Conservation (phyloP, 2,113 vertebrate species). For the Tychaedon coryphoeus region DNA sequence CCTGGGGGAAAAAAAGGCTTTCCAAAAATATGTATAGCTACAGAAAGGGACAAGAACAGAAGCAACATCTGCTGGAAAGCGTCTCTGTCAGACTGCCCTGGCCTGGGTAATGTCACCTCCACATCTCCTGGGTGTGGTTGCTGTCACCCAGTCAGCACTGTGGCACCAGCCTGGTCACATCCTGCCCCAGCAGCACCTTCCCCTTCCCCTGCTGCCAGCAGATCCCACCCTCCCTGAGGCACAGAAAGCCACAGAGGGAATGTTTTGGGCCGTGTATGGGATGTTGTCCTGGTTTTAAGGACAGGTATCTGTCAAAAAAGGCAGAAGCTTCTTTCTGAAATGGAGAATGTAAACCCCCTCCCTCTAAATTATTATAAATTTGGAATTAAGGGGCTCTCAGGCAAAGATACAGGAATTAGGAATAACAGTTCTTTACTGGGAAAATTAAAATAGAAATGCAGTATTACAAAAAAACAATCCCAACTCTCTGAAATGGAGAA, state of each 20-base stretch:
- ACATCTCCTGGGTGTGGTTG: accelerated
- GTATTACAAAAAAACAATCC: too few species aligned
- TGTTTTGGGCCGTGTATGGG: too few species aligned
- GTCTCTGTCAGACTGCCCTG: background rate
- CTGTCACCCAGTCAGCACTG: background rate
- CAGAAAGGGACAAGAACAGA: background rate
- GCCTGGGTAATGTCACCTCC: background rate
- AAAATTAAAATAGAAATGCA: too few species aligned
- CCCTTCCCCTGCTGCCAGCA: background rate
- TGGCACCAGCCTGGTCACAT: background rate
- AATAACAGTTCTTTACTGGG: too few species aligned
- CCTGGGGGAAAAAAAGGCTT: accelerated
- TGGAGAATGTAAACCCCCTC: too few species aligned
- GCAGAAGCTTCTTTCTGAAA: too few species aligned
- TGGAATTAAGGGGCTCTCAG: too few species aligned
- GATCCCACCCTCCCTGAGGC: accelerated
- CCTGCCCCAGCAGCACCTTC: accelerated
- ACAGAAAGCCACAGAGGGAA: background rate
- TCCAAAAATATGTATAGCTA: background rate
- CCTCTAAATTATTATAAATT: too few species aligned
- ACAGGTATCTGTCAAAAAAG: too few species aligned
- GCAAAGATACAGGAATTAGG: too few species aligned
- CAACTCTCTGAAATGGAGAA: too few species aligned
- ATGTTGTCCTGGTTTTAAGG: too few species aligned
- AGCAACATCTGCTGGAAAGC: background rate